Percentiles rank a stretch among this genome's conserved stretches.
These are phyloP conservation scores for Blennius ocellaris DNA, from an alignment of 2,113 vertebrate genomes.

Conservation along the genomic window DNA sequence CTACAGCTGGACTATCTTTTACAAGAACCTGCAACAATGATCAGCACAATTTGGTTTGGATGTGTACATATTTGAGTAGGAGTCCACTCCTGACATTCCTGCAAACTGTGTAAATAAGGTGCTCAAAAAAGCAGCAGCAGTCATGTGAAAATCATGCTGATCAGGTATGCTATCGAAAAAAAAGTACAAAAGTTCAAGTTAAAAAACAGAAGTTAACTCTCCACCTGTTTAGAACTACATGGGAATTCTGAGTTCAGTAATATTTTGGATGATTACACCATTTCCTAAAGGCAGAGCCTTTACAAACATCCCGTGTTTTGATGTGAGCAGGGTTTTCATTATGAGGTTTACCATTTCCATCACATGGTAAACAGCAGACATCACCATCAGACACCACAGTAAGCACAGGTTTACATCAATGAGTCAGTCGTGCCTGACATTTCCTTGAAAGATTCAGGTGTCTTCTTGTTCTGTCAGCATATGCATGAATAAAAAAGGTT, in stretches of 20 bases:
- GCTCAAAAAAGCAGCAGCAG: constrained; percentile 12
- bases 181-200: neutral
- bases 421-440: too few species aligned
- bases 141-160: constrained; percentile 9
- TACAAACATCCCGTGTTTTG: neutral
- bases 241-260: constrained; percentile 11
- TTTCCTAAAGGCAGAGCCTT: constrained; percentile 7
- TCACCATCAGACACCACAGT: neutral
- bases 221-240: constrained; percentile 11
- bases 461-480: constrained; percentile 10
- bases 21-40: neutral
- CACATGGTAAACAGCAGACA: constrained; percentile 16
- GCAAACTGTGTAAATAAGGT: constrained; percentile 32
- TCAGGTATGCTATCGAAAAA: constrained; percentile 2
- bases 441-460: constrained; percentile 1
- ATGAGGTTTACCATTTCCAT: neutral
- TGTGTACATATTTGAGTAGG: constrained; percentile 22
- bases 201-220: neutral
- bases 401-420: neutral
- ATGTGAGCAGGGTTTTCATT: constrained; percentile 3
- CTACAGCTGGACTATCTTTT: neutral
- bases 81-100: constrained; percentile 28
- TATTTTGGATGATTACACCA: constrained; percentile 14
- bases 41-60: constrained; percentile 1
- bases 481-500: neutral